A percentile compares a stretch with the other conserved stretches of the same genome.
Conservation (phyloP, 2,113 vertebrate genomes). For the Poeciliopsis retropinna region DNA sequence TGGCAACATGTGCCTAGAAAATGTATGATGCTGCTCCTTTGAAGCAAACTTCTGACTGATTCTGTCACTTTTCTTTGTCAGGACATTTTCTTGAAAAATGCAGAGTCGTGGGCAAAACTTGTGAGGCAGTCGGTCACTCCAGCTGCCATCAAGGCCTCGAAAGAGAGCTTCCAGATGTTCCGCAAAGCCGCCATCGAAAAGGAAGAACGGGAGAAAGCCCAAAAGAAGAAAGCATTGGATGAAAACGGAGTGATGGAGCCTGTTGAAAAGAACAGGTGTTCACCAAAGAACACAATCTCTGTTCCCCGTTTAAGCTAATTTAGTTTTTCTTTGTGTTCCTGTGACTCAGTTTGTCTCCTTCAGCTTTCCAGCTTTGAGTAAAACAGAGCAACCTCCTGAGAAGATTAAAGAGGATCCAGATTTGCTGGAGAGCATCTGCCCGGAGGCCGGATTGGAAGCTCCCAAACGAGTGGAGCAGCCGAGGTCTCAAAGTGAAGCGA, state of each 20-base stretch:
- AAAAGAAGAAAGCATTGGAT: constrained; percentile 72
- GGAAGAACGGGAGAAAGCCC: constrained; percentile 78
- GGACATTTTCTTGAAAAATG: constrained; percentile 85
- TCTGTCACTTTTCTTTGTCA: constrained; percentile 51
- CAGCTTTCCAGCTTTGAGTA: constrained; percentile 37
- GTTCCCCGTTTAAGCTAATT: too few species aligned
- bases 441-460: constrained; percentile 38
- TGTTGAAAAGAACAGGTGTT: constrained; percentile 73
- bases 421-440: constrained; percentile 39
- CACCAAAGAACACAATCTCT: not conserved
- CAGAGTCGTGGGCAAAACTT: constrained; percentile 87
- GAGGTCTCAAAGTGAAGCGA: constrained; percentile 33
- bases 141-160: constrained; percentile 82
- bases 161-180: constrained; percentile 88
- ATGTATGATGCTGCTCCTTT: too few species aligned
- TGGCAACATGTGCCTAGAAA: too few species aligned
- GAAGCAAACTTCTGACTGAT: not conserved
- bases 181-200: constrained; percentile 86
- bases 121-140: constrained; percentile 77
- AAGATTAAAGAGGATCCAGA: constrained; percentile 27
- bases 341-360: constrained; percentile 4
- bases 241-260: constrained; percentile 57
- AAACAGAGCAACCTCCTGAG: constrained; percentile 26
- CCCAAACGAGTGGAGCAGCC: constrained; percentile 33
- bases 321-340: not conserved